phyloP scores from a whole-genome alignment of 2,797 vertebrate genomes.

The Pygocentrus nattereri region DNA sequence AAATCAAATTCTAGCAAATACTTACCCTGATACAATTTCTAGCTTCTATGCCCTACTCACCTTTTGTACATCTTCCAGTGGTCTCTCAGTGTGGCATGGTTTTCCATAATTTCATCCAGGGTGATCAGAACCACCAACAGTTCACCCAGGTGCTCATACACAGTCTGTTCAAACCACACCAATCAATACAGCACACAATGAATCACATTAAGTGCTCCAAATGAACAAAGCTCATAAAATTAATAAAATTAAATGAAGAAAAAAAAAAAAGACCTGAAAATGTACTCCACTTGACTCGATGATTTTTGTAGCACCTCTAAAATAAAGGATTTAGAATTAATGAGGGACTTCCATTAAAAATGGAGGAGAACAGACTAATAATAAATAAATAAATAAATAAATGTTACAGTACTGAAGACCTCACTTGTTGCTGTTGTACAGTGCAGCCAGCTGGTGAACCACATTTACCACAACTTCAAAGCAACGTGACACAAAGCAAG shows the following conservation, averaged over 20 bases:
- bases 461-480: conserved; percentile 96
- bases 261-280: conserved; percentile 87
- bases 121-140: conserved; percentile 91
- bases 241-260: neutral
- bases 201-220: neutral
- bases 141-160: conserved; percentile 96
- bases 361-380: neutral
- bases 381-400: neutral
- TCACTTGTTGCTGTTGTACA: conserved; percentile 97
- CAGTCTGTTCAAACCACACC: conserved; percentile 76
- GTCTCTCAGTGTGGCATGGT: conserved; percentile 92
- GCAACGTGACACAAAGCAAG: conserved; percentile 95
- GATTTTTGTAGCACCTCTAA: conserved; percentile 90
- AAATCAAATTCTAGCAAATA: neutral
- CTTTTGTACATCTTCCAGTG: conserved; percentile 99
- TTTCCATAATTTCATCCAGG: conserved; percentile 96
- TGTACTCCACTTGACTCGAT: conserved; percentile 97
- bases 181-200: neutral
- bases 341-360: neutral
- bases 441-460: conserved; percentile 93
- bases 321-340: conserved; percentile 44
- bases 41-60: conserved; percentile 68
- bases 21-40: neutral
- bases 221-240: neutral
- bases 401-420: conserved; percentile 7